phyloP scores from a whole-genome alignment of 2,888 invertebrate species.

The Theodoxus fluviatilis region DNA sequence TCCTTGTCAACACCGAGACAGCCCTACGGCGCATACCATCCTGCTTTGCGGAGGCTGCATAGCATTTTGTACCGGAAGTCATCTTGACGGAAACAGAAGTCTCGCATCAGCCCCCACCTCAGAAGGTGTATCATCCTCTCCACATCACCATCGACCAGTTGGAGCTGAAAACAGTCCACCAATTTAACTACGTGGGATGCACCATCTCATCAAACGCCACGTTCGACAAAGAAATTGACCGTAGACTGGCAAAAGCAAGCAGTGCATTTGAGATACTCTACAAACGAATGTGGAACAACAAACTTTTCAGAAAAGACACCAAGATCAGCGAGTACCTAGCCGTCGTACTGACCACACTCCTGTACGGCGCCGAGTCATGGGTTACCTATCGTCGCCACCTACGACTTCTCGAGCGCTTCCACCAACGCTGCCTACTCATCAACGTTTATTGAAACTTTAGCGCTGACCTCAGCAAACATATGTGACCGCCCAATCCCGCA shows the following conservation, averaged over 20 bases:
- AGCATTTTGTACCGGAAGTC: background rate
- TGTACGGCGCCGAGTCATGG: background rate
- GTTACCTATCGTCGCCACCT: background rate
- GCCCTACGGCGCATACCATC: background rate
- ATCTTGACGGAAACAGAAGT: background rate
- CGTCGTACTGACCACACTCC: background rate
- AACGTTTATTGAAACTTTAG: too few species aligned
- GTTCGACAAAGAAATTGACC: background rate
- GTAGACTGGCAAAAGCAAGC: too few species aligned
- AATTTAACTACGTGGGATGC: background rate
- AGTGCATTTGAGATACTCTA: background rate
- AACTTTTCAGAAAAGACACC: background rate
- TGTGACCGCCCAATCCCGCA: too few species aligned
- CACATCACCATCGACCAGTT: background rate
- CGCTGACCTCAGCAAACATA: too few species aligned
- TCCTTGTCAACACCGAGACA: background rate
- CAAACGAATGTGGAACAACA: background rate
- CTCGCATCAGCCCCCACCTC: background rate
- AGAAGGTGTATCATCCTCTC: background rate
- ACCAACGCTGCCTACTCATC: too few species aligned
- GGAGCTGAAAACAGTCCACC: conserved; percentile 2
- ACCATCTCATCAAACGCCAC: background rate
- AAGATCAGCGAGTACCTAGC: background rate
- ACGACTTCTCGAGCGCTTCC: too few species aligned
- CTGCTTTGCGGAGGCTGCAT: background rate